A percentile compares a stretch with the other conserved stretches of the same genome.
Conservation (phyloP, 2,888 invertebrate genomes). For the Metalampra italica region DNA sequence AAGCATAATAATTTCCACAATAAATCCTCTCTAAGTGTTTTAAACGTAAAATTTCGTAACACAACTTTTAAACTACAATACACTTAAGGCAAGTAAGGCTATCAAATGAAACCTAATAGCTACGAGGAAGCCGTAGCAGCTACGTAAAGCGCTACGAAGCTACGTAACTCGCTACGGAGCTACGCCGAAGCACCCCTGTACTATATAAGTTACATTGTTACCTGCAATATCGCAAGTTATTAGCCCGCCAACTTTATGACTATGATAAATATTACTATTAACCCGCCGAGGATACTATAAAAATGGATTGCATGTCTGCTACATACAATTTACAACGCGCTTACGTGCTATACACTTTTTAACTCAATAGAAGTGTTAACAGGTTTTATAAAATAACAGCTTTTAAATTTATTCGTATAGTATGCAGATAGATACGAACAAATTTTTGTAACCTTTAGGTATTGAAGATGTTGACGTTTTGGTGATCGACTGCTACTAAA, state of each 20-base stretch:
- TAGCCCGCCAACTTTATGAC: conserved; percentile 4
- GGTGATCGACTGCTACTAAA: too few species aligned
- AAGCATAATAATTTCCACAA: neutral
- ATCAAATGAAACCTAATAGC: conserved; percentile 11
- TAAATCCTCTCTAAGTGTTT: neutral
- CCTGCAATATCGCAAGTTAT: conserved; percentile 2
- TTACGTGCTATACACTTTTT: neutral
- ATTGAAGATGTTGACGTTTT: too few species aligned
- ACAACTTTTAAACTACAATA: conserved; percentile 5
- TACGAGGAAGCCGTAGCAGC: conserved; percentile 2
- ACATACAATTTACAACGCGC: neutral
- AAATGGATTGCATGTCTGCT: neutral
- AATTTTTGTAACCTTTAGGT: too few species aligned
- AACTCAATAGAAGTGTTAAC: neutral
- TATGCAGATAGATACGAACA: too few species aligned
- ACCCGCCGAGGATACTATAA: neutral
- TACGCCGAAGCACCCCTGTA: neutral
- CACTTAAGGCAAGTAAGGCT: conserved; percentile 6
- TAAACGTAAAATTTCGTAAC: neutral
- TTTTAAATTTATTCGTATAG: neutral
- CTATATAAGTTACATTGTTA: conserved; percentile 6
- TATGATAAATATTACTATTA: conserved; percentile 8
- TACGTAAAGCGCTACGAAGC: neutral
- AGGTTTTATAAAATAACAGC: neutral
- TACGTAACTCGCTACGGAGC: neutral